These are phyloP conservation scores for Latrodectus geometricus DNA, from an alignment of 1,140 invertebrate species.

Conservation along the genomic window DNA sequence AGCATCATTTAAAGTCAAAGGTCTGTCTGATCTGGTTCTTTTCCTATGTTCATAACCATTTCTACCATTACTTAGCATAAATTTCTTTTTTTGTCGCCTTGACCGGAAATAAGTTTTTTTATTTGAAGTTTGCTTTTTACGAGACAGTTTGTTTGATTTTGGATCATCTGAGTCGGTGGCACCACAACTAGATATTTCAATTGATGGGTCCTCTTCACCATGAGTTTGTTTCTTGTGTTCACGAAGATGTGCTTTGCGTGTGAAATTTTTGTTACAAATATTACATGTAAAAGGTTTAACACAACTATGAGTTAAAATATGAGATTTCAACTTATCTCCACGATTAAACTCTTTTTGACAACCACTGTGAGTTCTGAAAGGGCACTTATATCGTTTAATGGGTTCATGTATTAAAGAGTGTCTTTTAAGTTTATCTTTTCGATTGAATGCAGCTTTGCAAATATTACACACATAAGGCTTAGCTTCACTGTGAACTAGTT, in stretches of 20 bases:
- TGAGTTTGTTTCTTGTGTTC: constrained; percentile 38
- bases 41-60: constrained; percentile 14
- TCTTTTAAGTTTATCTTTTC: constrained; percentile 78
- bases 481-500: constrained; percentile 76
- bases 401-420: constrained; percentile 79
- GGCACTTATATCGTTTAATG: constrained; percentile 77
- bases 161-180: constrained; percentile 57
- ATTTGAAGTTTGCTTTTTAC: not conserved
- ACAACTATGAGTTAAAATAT: constrained; percentile 70
- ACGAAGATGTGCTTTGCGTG: constrained; percentile 75
- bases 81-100: constrained; percentile 12
- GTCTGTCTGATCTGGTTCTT: not conserved
- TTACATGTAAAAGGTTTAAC: constrained; percentile 82
- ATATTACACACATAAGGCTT: constrained; percentile 77
- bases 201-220: not conserved
- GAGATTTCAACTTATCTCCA: constrained; percentile 73
- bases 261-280: constrained; percentile 93
- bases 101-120: constrained; percentile 16
- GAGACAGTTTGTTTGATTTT: constrained; percentile 28
- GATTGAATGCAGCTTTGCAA: constrained; percentile 77
- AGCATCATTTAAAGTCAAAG: constrained; percentile 26
- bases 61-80: not conserved
- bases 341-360: constrained; percentile 78
- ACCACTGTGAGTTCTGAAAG: constrained; percentile 75
- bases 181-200: constrained; percentile 18